These are phyloP conservation scores for Pantelozetes paolii DNA, from an alignment of 2,888 invertebrate genomes.

Conservation along the genomic window DNA sequence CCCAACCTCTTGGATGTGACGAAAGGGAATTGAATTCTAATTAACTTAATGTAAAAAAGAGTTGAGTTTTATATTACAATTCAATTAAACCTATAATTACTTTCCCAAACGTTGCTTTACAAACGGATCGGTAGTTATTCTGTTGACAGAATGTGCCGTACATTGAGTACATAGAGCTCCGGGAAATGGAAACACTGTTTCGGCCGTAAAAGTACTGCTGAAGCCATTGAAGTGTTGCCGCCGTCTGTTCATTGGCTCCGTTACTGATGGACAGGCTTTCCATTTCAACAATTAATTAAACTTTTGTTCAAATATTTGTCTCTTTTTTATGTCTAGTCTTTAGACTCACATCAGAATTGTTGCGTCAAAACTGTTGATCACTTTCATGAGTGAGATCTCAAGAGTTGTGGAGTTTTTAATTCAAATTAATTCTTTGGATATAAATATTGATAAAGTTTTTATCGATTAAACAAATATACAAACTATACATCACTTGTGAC, in stretches of 20 bases:
- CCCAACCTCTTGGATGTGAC: constrained; percentile 41
- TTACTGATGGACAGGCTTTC: neutral
- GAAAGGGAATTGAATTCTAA: constrained; percentile 36
- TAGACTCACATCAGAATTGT: too few relatives aligned
- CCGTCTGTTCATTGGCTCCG: constrained; percentile 34
- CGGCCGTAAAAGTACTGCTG: constrained; percentile 38
- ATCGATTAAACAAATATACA: constrained; percentile 16
- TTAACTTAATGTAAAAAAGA: constrained; percentile 24
- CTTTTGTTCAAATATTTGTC: too few relatives aligned
- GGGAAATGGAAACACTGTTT: constrained; percentile 37
- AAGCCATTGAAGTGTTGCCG: constrained; percentile 34
- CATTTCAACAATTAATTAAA: neutral
- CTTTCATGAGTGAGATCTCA: neutral
- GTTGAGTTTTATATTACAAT: neutral
- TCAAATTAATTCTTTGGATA: constrained; percentile 30
- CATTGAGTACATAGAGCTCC: constrained; percentile 39
- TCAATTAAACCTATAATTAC: neutral
- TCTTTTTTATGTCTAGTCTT: too few relatives aligned
- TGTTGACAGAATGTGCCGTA: constrained; percentile 39
- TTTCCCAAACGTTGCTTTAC: constrained; percentile 41
- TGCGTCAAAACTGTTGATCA: too few relatives aligned
- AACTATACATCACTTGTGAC: constrained; percentile 5
- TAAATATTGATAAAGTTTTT: neutral
- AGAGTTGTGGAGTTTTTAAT: constrained; percentile 20
- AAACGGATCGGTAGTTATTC: constrained; percentile 38